These are phyloP conservation scores for Fissipunctia ypsillon DNA, from an alignment of 2,888 invertebrate genomes.

Conservation along the genomic window DNA sequence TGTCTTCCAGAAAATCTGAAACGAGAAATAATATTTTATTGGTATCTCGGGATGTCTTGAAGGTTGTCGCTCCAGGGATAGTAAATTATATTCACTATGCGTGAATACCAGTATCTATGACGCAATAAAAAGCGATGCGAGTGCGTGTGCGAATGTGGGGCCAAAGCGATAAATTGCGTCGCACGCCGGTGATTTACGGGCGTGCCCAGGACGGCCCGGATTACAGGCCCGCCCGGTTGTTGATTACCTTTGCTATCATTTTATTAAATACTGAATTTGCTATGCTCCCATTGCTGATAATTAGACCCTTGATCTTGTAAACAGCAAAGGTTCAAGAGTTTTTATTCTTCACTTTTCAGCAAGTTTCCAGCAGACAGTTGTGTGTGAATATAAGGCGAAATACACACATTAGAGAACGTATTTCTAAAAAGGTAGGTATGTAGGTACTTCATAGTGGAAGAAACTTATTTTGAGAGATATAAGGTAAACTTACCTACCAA, in stretches of 20 bases:
- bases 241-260: conserved; percentile 62
- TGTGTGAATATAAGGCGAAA: background rate
- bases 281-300: conserved; percentile 37
- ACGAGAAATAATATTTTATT: conserved; percentile 32
- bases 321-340: background rate
- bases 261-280: conserved; percentile 61
- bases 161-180: conserved; percentile 74
- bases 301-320: conserved; percentile 32
- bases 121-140: conserved; percentile 73
- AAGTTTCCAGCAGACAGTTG: background rate
- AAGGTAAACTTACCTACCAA: background rate
- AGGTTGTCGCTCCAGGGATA: conserved; percentile 36
- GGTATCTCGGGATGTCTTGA: conserved; percentile 24
- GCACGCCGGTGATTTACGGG: conserved; percentile 72
- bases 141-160: conserved; percentile 71
- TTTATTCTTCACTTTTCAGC: background rate
- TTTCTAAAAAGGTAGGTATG: background rate
- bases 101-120: conserved; percentile 69
- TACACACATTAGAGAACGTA: background rate
- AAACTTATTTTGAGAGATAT: background rate
- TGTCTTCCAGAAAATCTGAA: conserved; percentile 28
- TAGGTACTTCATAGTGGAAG: background rate
- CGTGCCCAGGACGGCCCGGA: conserved; percentile 60
- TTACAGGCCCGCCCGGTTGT: conserved; percentile 67
- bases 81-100: conserved; percentile 63